Evolutionary conservation across 2,888 invertebrate genomes (phyloP), one percentile per base, ranked within the genome.

Genomic region (Muschampia plurimacula): DNA sequence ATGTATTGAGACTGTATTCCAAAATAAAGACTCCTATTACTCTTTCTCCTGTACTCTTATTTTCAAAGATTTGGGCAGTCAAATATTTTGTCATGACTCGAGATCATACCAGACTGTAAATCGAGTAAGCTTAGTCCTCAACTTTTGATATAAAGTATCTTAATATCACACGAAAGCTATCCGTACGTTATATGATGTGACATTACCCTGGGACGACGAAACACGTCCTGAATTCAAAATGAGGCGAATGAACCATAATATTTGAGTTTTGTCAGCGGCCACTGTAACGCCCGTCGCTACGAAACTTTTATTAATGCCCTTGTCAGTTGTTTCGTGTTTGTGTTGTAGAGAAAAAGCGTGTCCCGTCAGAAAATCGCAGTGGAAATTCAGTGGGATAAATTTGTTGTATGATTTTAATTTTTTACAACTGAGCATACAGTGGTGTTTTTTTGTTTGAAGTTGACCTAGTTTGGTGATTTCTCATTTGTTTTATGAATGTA

Each of bases 151-250:
- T 69, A 74, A 73, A 75, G 70, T 67, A 72, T 72, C 66, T 64
- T 80, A 70, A 70, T 65, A 70, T 65, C 57, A 46, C 70, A 81
- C 83, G 81, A 82, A 80, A 75, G 80, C 81, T 81, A 82, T 79
- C 71, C 66, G 77, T 76, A 77, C 79, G 80, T 80, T 78, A 78
- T 52, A 71, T 59, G 65, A 71, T 44, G 71, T 77, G 77, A 80
- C 78, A 78, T 80, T 78, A 80, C 78, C 78, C 76, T 75, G 75
- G 75, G 74, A 76, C 74, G 79, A 80, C 79, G 77, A 71, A 71
- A 82, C 87, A 85, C 84, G 88, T 79, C 78, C 81, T 80, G 89
- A 89, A 90, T 90, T 80, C 78, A 80, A 82, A 87, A 89, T 87
- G 87, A 87, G 84, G 80, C 82, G 82, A 82, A 84, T 82, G 84